Conservation (phyloP, 2,888 invertebrate genomes). For the Disparrhopalites patrizii region DNA sequence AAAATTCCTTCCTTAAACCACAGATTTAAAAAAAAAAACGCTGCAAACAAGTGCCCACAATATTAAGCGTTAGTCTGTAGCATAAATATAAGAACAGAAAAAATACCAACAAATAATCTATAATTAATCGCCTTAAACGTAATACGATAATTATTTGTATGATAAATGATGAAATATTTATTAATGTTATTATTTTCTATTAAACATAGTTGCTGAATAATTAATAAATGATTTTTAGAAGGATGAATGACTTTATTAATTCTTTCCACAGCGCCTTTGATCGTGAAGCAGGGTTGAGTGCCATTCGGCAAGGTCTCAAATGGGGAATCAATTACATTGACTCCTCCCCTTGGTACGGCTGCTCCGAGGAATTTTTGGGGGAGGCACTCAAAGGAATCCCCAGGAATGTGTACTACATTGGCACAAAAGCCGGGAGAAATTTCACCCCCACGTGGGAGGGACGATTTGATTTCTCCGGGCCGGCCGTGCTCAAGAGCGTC, state of each 20-base stretch:
- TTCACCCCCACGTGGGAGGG: constrained; percentile 54
- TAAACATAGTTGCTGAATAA: too few relatives aligned
- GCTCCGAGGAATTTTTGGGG: constrained; percentile 74
- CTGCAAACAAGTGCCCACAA: neutral
- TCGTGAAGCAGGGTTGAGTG: constrained; percentile 56
- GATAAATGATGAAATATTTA: too few relatives aligned
- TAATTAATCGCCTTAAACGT: too few relatives aligned
- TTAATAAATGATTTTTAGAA: too few relatives aligned
- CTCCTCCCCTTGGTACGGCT: constrained; percentile 87
- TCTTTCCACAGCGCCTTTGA: constrained; percentile 13
- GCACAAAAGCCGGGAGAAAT: constrained; percentile 63
- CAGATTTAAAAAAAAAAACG: neutral
- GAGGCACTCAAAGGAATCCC: constrained; percentile 76
- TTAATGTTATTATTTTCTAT: too few relatives aligned
- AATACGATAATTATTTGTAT: too few relatives aligned
- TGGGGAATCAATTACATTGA: constrained; percentile 87
- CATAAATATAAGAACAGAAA: neutral
- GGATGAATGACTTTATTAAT: too few relatives aligned
- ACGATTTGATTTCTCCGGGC: constrained; percentile 75
- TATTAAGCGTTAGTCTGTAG: neutral
- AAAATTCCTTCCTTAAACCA: too few relatives aligned
- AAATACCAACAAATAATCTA: neutral
- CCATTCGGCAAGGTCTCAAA: constrained; percentile 68
- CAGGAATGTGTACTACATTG: constrained; percentile 75
- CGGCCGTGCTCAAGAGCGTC: constrained; percentile 70